Conservation (phyloP, 2,888 invertebrate species). For the Graphium colonna region DNA sequence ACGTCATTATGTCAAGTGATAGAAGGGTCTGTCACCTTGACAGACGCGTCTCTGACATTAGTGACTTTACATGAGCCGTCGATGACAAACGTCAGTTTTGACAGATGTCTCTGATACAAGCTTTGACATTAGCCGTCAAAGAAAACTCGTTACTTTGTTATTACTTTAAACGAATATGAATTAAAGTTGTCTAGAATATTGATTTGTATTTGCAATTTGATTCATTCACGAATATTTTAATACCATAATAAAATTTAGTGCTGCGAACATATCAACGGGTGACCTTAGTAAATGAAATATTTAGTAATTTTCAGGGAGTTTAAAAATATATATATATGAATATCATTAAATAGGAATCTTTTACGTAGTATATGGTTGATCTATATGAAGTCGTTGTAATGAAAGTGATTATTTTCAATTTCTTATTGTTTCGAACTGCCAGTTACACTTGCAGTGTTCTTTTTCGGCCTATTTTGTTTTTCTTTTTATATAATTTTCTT, state of each 20-base stretch:
- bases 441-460: background rate
- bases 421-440: slow-evolving; percentile 1
- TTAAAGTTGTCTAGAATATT: no score
- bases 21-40: no score
- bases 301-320: slow-evolving; percentile 10
- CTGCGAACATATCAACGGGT: slow-evolving; percentile 10
- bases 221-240: no score
- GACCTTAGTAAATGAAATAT: slow-evolving; percentile 8
- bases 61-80: no score
- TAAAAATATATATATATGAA: slow-evolving; percentile 3
- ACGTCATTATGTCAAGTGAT: slow-evolving; percentile 12
- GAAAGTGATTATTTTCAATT: background rate
- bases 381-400: background rate
- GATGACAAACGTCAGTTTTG: no score
- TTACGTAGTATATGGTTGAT: background rate
- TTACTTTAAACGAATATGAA: no score
- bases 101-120: no score
- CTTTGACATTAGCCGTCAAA: no score
- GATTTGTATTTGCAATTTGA: background rate
- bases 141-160: no score
- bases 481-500: background rate
- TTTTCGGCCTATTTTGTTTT: background rate
- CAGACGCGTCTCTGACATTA: no score
- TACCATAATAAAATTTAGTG: background rate
- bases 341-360: slow-evolving; percentile 14